Percentiles rank a stretch among this genome's conserved stretches.
Conservation (phyloP, 2,797 vertebrate genomes). For the Poecilia wingei region DNA sequence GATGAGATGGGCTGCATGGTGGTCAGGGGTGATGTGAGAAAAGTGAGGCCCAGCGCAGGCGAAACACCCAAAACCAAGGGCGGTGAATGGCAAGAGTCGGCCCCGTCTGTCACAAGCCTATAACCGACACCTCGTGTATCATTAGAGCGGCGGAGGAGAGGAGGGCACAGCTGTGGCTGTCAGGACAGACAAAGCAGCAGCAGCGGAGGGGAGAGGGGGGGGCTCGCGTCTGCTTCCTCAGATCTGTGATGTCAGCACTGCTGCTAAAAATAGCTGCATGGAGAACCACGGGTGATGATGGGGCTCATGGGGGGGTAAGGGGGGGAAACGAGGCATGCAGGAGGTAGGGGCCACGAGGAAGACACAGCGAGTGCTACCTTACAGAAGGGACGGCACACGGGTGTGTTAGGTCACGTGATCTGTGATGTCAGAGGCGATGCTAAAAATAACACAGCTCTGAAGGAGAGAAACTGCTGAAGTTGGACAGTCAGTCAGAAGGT, state of each 20-base stretch:
- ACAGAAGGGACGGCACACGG: slow-evolving; percentile 45
- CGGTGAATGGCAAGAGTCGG: slow-evolving; percentile 37
- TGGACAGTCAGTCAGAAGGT: slow-evolving; percentile 15
- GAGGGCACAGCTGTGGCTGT: slow-evolving; percentile 70
- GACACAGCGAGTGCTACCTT: slow-evolving; percentile 33
- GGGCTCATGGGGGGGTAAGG: slow-evolving; percentile 29
- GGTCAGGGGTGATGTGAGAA: slow-evolving; percentile 51
- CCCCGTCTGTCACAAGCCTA: slow-evolving; percentile 37
- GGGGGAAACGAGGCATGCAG: slow-evolving; percentile 43
- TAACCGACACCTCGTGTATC: slow-evolving; percentile 36
- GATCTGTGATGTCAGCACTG: slow-evolving; percentile 73
- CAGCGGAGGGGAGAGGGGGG: slow-evolving; percentile 57
- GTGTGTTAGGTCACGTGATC: slow-evolving; percentile 35
- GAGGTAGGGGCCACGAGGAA: slow-evolving; percentile 49
- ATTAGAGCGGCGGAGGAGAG: slow-evolving; percentile 44
- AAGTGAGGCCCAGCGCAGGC: slow-evolving; percentile 38
- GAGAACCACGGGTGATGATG: slow-evolving; percentile 35
- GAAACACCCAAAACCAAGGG: slow-evolving; percentile 30
- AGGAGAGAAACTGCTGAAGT: slow-evolving; percentile 27
- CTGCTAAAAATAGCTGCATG: slow-evolving; percentile 74
- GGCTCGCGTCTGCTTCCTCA: slow-evolving; percentile 61
- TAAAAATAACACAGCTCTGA: slow-evolving; percentile 59
- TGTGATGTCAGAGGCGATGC: slow-evolving; percentile 40
- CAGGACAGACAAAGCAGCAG: slow-evolving; percentile 60
- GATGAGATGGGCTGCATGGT: slow-evolving; percentile 69